Base-by-base conservation (phyloP, 2,888 invertebrate species). In the Deladenus siricidicola region DNA sequence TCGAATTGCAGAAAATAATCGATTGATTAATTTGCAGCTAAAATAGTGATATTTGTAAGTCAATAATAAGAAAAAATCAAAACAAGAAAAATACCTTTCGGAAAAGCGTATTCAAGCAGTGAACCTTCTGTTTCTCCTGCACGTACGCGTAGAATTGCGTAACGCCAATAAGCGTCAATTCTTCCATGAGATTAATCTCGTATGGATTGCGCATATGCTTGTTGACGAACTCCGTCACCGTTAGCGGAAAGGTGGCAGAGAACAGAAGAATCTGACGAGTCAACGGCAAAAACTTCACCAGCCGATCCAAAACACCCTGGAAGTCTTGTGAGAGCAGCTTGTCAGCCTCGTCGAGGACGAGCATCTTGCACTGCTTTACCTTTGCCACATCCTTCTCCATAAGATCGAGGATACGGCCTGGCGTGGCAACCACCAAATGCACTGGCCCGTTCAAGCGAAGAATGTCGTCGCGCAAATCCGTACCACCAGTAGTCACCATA, bases 71-170 rank as follows among this genome's bases (percentile, higher is more conserved):
- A 2, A 26, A 8, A 10, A 30, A 45, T 17, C 21, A 17, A 14
- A n/a, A 29, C 17, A 17, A n/a, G 24, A 52, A 14, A 2, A n/a
- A 23, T 39, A 74, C 89, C 86, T 98, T 98, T 73, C 96, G 93
- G 85, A 98, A 98, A 77, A 98, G 85, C 79, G 98, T 98, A 84
- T 98, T 98, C 82, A 98, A 85, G 84, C 98, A 98, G 83, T 98
- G 96, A 75, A 98, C 96, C 85, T 98, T 99, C 83, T 98, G 98
- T 80, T 92, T 88, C 84, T 98, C 98, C 83, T 98, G 96, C 68
- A 98, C 98, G 85, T 94, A 99, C 79, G 98, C 98, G 83, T 98
- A 98, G 85, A 96, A 98, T 84, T 98, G 98, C 78, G 98, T 98
- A 70, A 98, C 94, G 81, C 98, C 98, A 82, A 98, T 94, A 68